Evolutionary conservation across 2,113 vertebrate species (phyloP), one percentile per base, ranked within the genome.

Genomic region (Camelus bactrianus): DNA sequence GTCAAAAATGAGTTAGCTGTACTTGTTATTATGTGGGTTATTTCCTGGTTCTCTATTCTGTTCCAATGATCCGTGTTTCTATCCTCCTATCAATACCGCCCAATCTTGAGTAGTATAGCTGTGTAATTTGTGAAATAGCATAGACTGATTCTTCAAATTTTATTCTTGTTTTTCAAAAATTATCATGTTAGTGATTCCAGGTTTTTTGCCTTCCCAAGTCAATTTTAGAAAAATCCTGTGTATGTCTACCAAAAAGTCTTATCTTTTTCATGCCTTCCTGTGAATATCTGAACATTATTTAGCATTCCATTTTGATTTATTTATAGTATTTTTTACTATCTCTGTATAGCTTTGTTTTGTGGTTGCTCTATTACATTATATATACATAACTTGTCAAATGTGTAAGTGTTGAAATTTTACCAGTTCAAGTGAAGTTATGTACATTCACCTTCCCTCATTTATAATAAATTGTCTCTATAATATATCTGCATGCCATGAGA

Each of bases 251-350:
- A 50, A 79, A 80, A 75, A 28, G 15, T 48, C 16, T 35, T 89
- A 38, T 24, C 10, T 60, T 86, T 88, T 80, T 70, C 52, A n/a
- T 91, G 54, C n/a, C 16, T 86, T 86, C 24, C 6, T 87, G 54
- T 4, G 62, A 2, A 2, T 54, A 35, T 72, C 28, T 54, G n/a
- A 72, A 72, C 46, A 72, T 60, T 42, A 69, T 73, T 62, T 69
- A 58, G 73, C 80, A 14, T 91, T 95, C 15, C 28, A 62, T 87
- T 92, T 80, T 92, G 48, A 87, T 22, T 72, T 80, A 64, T 95
- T 5, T 24, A 19, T 46, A 64, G n/a, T 91, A 42, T 24, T 87
- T 85, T 72, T 65, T 48, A 80, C 30, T 48, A 56, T 73, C 35
- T 93, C 54, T 80, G 28, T 86, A 50, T 16, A 56, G 13, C 8